phyloP scores from a whole-genome alignment of 2,113 vertebrate genomes.

The Cyprinodon variegatus region DNA sequence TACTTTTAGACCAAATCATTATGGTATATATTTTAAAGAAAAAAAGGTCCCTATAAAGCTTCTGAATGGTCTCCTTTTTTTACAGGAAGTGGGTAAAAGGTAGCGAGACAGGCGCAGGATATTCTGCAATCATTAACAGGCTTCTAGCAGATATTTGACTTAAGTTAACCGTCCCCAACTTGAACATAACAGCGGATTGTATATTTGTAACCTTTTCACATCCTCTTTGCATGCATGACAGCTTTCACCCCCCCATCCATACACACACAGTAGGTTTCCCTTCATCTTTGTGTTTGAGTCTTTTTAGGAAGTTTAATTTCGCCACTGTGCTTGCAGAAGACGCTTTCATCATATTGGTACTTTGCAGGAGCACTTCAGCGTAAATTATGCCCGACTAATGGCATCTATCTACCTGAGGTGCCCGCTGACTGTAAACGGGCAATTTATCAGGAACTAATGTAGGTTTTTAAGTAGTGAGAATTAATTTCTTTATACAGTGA shows the following conservation, averaged over 20 bases:
- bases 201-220: neutral
- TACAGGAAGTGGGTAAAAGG: slow-evolving; percentile 68
- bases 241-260: neutral
- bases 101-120: slow-evolving; percentile 22
- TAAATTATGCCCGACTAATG: slow-evolving; percentile 3
- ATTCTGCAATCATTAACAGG: slow-evolving; percentile 69
- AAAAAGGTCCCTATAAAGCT: slow-evolving; percentile 9
- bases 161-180: neutral
- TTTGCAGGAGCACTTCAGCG: neutral
- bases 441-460: slow-evolving; percentile 14
- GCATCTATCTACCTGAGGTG: neutral
- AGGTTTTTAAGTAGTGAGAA: neutral
- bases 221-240: neutral
- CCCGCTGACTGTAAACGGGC: neutral
- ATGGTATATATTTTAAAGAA: neutral
- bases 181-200: neutral
- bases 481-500: neutral
- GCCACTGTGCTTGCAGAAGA: slow-evolving; percentile 1
- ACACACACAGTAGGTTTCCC: slow-evolving; percentile 11
- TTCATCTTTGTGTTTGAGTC: slow-evolving; percentile 18
- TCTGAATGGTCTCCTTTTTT: slow-evolving; percentile 36
- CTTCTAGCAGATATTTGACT: slow-evolving; percentile 16
- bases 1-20: neutral
- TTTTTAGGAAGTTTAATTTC: slow-evolving; percentile 9
- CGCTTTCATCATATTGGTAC: neutral